Evolutionary conservation across 1,140 invertebrate genomes (phyloP).

Genomic region (Diabrotica undecimpunctata): DNA sequence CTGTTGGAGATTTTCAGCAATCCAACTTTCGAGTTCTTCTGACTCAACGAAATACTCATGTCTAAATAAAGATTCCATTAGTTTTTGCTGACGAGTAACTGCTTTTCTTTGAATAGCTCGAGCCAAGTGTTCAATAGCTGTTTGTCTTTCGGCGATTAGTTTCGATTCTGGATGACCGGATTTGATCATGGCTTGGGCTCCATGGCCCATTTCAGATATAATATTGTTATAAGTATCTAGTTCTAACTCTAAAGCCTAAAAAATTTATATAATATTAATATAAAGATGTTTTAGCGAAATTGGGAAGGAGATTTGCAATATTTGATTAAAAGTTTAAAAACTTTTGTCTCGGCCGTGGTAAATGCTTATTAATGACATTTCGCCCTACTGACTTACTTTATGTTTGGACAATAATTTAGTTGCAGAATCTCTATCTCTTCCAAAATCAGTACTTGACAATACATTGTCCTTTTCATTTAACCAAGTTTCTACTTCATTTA

Average conservation of each 20-base stretch:
- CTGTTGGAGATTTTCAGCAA: slow-evolving; percentile 85
- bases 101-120: slow-evolving; percentile 78
- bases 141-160: slow-evolving; percentile 73
- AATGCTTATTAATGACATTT: no score
- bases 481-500: slow-evolving; percentile 90
- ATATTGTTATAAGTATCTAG: slow-evolving; percentile 91
- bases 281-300: not conserved
- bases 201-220: slow-evolving; percentile 87
- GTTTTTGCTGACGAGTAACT: slow-evolving; percentile 71
- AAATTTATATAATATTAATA: slow-evolving; percentile 13
- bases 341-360: no score
- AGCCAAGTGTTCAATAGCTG: slow-evolving; percentile 73
- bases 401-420: slow-evolving; percentile 89
- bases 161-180: slow-evolving; percentile 76
- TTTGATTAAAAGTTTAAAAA: no score
- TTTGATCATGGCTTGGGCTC: slow-evolving; percentile 73
- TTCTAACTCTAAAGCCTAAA: slow-evolving; percentile 82
- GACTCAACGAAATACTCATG: slow-evolving; percentile 92
- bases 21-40: slow-evolving; percentile 90
- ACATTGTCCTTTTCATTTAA: slow-evolving; percentile 82
- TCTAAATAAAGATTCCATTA: slow-evolving; percentile 88
- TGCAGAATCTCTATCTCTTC: slow-evolving; percentile 82
- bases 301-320: not conserved
- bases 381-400: slow-evolving; percentile 58
- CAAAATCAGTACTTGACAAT: slow-evolving; percentile 77